phyloP scores from a whole-genome alignment of 2,113 vertebrate species.

The Tyto alba region DNA sequence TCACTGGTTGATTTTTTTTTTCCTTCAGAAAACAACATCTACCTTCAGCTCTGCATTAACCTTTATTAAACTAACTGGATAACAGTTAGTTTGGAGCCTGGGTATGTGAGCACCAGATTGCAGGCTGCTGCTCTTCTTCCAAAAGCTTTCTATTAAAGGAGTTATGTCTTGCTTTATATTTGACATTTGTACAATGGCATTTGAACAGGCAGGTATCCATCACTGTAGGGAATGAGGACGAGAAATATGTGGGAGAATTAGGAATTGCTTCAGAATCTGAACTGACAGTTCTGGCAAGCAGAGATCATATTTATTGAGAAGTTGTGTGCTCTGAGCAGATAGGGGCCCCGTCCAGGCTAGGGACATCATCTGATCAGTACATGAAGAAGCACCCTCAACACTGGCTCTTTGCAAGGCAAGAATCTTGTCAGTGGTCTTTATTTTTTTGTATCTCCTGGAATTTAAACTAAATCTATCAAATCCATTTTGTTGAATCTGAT shows the following conservation, averaged over 20 bases:
- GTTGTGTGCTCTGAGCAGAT: not conserved
- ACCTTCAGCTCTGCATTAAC: not conserved
- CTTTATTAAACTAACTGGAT: not conserved
- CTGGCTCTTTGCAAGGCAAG: not conserved
- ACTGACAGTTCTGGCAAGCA: not conserved
- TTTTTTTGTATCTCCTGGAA: not conserved
- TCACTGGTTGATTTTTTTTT: not conserved
- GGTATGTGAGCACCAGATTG: not conserved
- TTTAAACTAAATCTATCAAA: not conserved
- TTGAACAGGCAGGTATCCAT: not conserved
- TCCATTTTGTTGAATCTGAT: not conserved
- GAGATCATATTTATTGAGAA: not conserved
- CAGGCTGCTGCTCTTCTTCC: not conserved
- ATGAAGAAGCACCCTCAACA: not conserved
- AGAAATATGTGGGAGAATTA: not conserved
- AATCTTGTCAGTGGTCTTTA: not conserved
- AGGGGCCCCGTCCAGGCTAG: not conserved
- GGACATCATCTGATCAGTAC: not conserved
- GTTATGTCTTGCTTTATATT: not conserved
- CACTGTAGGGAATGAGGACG: not conserved
- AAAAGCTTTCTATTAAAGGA: not conserved
- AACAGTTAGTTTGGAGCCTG: not conserved
- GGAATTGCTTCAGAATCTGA: not conserved
- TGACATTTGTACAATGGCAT: not conserved
- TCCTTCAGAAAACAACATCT: not conserved